Evolutionary conservation across 2,797 vertebrate species (phyloP).

Genomic region (Cuculus canorus): DNA sequence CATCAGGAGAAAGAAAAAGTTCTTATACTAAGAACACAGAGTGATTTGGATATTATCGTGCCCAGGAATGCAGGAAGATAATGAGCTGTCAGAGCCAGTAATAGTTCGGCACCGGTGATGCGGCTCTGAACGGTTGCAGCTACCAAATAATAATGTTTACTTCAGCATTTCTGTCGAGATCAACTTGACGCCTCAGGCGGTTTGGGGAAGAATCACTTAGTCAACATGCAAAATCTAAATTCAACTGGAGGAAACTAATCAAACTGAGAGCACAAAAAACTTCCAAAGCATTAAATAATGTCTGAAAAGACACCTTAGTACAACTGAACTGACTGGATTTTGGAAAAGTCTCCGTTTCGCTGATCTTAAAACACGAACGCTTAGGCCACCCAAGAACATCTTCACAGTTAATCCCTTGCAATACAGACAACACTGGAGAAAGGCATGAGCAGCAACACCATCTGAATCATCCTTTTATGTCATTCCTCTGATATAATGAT

Average conservation of each 20-base stretch:
- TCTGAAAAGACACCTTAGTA: neutral
- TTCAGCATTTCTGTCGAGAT: constrained; percentile 56
- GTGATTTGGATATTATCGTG: neutral
- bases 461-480: neutral
- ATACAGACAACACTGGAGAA: neutral
- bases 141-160: constrained; percentile 47
- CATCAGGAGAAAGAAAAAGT: constrained; percentile 3
- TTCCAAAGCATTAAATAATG: neutral
- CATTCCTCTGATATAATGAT: fast-evolving
- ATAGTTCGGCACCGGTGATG: constrained; percentile 16
- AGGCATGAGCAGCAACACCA: neutral
- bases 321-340: neutral
- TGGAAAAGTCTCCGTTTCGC: neutral
- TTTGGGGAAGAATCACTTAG: constrained; percentile 30
- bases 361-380: neutral
- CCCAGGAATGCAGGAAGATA: constrained; percentile 29
- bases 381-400: neutral
- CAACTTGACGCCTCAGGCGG: constrained; percentile 4
- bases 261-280: neutral
- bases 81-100: constrained; percentile 46
- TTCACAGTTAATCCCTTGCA: neutral
- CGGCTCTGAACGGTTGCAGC: neutral
- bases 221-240: constrained; percentile 28
- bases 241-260: constrained; percentile 7
- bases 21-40: neutral